Conservation (phyloP, 2,797 vertebrate species). For the Acanthurus lineatus region DNA sequence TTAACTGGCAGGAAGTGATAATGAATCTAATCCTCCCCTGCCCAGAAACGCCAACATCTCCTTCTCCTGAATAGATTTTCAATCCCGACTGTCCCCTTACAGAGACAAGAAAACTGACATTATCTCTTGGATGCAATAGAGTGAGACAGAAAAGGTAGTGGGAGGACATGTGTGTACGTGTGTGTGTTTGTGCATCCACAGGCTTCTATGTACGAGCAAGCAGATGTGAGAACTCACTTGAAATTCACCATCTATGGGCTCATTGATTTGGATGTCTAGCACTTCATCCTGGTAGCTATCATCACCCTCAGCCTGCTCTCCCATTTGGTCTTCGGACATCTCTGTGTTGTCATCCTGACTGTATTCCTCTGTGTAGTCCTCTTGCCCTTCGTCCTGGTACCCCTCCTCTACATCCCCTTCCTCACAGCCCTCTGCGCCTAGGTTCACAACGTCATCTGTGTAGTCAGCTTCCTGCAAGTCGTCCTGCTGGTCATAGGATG, state of each 20-base stretch:
- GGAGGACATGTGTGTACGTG: constrained; percentile 30
- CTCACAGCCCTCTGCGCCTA: constrained; percentile 85
- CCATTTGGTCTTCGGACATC: constrained; percentile 88
- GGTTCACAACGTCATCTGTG: constrained; percentile 87
- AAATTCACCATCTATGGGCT: constrained; percentile 95
- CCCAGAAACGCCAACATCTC: constrained; percentile 78
- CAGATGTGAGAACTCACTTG: constrained; percentile 87
- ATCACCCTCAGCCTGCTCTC: constrained; percentile 87
- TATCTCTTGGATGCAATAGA: constrained; percentile 88
- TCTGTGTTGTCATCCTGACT: constrained; percentile 83
- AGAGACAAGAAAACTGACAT: constrained; percentile 83
- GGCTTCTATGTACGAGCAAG: constrained; percentile 44
- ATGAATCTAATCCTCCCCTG: constrained; percentile 86
- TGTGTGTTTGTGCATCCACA: neutral
- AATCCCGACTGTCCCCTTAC: constrained; percentile 76
- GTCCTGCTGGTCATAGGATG: constrained; percentile 88
- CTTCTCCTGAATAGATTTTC: constrained; percentile 89
- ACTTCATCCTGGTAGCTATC: constrained; percentile 92
- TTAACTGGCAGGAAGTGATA: constrained; percentile 94
- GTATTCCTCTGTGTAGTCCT: constrained; percentile 86
- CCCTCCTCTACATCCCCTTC: constrained; percentile 70
- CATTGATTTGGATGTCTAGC: constrained; percentile 96
- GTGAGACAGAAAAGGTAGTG: constrained; percentile 54
- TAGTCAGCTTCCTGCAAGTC: constrained; percentile 86
- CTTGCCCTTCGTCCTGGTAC: constrained; percentile 85